Percentiles rank a stretch among this genome's conserved stretches.
phyloP scores from a whole-genome alignment of 2,888 invertebrate genomes.

The Hartigia nigra region DNA sequence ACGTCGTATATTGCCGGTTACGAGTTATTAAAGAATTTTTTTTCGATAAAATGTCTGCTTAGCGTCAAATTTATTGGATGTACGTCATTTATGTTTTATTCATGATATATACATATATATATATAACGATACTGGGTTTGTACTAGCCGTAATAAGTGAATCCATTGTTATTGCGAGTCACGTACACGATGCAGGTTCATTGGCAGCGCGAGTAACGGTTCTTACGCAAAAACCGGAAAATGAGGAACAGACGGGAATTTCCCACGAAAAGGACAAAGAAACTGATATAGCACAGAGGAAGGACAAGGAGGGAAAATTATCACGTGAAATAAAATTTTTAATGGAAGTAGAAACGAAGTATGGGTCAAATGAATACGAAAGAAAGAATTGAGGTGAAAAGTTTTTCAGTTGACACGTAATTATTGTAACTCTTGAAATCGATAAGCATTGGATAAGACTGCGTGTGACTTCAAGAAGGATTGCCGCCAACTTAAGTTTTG shows the following conservation, averaged over 20 bases:
- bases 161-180: not conserved
- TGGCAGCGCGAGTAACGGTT: not conserved
- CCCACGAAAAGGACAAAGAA: not conserved
- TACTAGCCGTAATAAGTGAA: not conserved
- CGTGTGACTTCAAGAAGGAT: not conserved
- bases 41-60: not conserved
- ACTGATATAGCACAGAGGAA: not conserved
- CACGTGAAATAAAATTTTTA: not conserved
- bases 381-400: not conserved
- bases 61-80: not conserved
- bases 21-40: not conserved
- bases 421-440: not conserved
- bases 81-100: not conserved
- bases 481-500: not conserved
- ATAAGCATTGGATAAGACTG: not conserved
- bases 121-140: not conserved
- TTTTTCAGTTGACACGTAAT: not conserved
- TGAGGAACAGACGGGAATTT: not conserved
- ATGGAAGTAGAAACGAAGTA: not conserved
- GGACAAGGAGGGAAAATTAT: not conserved
- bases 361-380: not conserved
- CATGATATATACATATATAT: not conserved
- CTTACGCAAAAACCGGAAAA: not conserved
- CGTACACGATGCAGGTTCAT: not conserved
- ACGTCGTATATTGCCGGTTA: too few species aligned